Base-by-base conservation (phyloP, 2,888 invertebrate species). In the Rhagophthalmus giganteus region DNA sequence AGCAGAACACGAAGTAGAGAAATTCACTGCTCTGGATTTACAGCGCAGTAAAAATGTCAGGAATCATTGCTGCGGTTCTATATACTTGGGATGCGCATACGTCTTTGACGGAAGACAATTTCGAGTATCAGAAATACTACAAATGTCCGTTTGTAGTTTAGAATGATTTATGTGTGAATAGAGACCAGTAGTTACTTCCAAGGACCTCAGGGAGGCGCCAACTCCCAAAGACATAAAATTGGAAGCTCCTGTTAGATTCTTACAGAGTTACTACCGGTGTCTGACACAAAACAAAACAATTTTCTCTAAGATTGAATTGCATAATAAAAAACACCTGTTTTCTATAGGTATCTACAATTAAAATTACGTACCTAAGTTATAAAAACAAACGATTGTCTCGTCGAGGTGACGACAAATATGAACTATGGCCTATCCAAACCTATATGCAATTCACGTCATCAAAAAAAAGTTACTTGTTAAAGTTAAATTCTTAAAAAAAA, bases 41-140 rank as follows among this genome's bases (percentile, higher is more conserved):
- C 39, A 37, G 41, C 32, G 41, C 27, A 47, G 41, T 52, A 47
- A 50, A 47, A 42, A 50, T 37, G 50, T 38, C 38, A 32, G 26
- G 44, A 44, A 47, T 52, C 46, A 40, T 50, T 47, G 40, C 31
- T n/a, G n/a, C 42, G 27, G 49, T 42, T 40, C 34, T 55, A 54
- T 38, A n/a, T n/a, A n/a, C n/a, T n/a, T n/a, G n/a, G 34, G 39
- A 51, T 42, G 44, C 44, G 45, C 51, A 42, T 51, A 24, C 47
- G 50, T 47, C 53, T 49, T 53, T 34, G 32, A 34, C 26, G 41
- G 55, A 56, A 56, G 53, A 53, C 53, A 57, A 57, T 50, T 54
- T 57, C 47, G 50, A 57, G 50, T 38, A 32, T 41, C 41, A 49
- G 45, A 53, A 53, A 50, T 46, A 46, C 46, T 50, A 50, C 47